A percentile compares a stretch with the other conserved stretches of the same genome.
These are phyloP conservation scores for Bruchidius siliquastri DNA, from an alignment of 2,888 invertebrate species.

Conservation along the genomic window DNA sequence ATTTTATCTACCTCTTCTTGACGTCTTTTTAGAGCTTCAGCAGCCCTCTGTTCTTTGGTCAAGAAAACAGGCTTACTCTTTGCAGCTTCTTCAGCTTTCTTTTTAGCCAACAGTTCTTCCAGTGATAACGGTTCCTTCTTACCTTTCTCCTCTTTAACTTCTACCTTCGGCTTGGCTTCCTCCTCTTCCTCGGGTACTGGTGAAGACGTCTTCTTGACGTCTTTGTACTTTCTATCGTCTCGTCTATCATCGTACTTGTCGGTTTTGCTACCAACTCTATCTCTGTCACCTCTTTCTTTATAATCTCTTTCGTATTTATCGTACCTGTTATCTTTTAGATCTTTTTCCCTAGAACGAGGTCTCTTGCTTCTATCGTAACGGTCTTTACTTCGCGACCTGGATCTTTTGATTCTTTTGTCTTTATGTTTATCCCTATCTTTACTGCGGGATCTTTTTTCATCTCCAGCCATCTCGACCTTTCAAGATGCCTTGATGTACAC, in stretches of 20 bases:
- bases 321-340: slow-evolving; percentile 26
- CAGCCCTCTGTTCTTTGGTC: slow-evolving; percentile 91
- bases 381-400: slow-evolving; percentile 45
- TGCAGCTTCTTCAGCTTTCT: slow-evolving; percentile 93
- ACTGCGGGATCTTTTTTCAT: slow-evolving; percentile 46
- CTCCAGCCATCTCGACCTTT: slow-evolving; percentile 38
- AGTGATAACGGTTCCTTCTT: slow-evolving; percentile 88
- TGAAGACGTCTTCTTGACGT: slow-evolving; percentile 36
- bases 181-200: slow-evolving; percentile 40
- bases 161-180: slow-evolving; percentile 14
- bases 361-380: slow-evolving; percentile 33
- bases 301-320: slow-evolving; percentile 10
- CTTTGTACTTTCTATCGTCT: slow-evolving; percentile 34
- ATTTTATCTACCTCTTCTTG: slow-evolving; percentile 85
- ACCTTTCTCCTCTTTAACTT: slow-evolving; percentile 27
- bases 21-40: slow-evolving; percentile 81
- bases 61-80: slow-evolving; percentile 95
- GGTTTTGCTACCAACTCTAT: slow-evolving; percentile 27
- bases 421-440: slow-evolving; percentile 44
- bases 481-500: background rate
- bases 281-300: slow-evolving; percentile 17
- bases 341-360: slow-evolving; percentile 40
- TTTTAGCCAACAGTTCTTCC: slow-evolving; percentile 92
- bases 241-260: slow-evolving; percentile 30
- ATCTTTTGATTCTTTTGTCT: slow-evolving; percentile 38